Evolutionary conservation across 2,113 vertebrate genomes (phyloP).

Genomic region (Hydrochoerus hydrochaeris): DNA sequence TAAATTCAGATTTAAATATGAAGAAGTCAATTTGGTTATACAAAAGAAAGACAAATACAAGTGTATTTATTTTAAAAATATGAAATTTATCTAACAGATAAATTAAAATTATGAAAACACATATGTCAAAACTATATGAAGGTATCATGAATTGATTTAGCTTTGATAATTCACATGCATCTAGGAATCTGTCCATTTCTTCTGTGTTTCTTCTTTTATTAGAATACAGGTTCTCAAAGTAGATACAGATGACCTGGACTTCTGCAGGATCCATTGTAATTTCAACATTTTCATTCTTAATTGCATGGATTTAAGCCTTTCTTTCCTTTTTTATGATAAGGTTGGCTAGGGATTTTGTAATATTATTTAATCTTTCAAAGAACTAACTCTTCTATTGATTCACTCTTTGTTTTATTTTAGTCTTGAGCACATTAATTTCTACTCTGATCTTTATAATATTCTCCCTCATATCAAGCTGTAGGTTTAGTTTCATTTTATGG

Average conservation of each 20-base stretch:
- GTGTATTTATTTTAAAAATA: neutral
- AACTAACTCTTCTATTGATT: neutral
- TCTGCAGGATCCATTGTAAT: neutral
- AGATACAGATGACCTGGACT: neutral
- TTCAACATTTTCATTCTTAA: neutral
- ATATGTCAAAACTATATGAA: neutral
- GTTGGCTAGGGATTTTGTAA: neutral
- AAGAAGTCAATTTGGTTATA: neutral
- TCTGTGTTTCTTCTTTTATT: neutral
- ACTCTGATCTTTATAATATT: neutral
- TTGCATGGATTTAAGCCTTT: neutral
- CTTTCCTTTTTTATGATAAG: neutral
- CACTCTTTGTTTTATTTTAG: neutral
- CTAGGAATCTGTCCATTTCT: neutral
- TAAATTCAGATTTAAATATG: neutral
- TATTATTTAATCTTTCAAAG: neutral
- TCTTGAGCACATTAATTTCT: neutral
- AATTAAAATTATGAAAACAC: neutral
- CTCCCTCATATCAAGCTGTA: neutral
- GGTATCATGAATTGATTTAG: neutral
- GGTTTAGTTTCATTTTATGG: neutral
- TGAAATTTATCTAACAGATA: neutral
- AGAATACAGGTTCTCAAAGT: neutral
- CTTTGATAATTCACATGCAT: neutral
- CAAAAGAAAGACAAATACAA: neutral